These are phyloP conservation scores for Metacarcinus magister DNA, from an alignment of 2,888 invertebrate genomes.

Conservation along the genomic window DNA sequence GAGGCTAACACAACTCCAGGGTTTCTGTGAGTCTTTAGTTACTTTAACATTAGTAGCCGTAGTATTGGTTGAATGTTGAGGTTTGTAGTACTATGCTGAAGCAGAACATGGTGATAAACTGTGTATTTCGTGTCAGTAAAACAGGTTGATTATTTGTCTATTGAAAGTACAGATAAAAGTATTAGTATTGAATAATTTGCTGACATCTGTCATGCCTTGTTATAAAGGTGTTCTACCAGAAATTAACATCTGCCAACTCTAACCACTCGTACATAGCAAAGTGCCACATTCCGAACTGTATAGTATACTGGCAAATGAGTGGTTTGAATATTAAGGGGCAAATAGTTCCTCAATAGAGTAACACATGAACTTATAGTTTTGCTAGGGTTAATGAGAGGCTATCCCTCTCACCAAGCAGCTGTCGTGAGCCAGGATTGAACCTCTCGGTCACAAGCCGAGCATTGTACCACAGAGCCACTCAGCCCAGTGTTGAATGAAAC, in stretches of 20 bases:
- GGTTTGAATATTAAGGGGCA: no score
- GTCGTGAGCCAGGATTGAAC: no score
- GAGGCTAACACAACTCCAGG: neutral
- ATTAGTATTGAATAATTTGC: neutral
- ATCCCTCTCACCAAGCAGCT: no score
- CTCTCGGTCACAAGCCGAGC: no score
- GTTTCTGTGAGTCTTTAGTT: neutral
- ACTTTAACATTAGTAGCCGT: neutral
- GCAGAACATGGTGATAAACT: neutral
- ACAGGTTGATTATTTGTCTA: neutral
- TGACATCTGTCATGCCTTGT: neutral
- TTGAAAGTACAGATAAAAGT: neutral
- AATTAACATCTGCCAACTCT: neutral
- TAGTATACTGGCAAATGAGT: neutral
- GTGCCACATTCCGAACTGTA: neutral
- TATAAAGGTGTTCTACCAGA: neutral
- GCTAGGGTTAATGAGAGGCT: no score
- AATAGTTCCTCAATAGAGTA: no score
- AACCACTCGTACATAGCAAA: neutral
- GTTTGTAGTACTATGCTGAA: neutral
- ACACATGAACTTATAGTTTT: no score
- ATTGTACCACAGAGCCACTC: no score
- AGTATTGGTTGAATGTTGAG: neutral
- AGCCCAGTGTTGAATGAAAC: no score
- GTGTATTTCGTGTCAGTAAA: neutral